Evolutionary conservation across 2,888 invertebrate species (phyloP), one percentile per base, ranked within the genome.

Genomic region (Bellardia pandia): DNA sequence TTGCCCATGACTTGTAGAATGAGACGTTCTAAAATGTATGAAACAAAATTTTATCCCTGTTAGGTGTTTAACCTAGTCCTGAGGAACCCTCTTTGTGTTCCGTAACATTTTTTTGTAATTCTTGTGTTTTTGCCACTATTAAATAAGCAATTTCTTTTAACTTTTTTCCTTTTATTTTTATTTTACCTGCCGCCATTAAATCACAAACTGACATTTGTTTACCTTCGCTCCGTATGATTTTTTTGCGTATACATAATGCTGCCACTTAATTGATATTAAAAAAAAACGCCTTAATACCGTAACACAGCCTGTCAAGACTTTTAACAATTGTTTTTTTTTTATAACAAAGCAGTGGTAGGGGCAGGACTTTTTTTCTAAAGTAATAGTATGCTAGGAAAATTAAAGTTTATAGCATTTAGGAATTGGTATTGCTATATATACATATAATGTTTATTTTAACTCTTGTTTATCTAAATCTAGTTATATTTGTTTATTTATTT

Each of bases 371-470:
- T 69, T 8, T 51, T 51, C 0, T 4, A n/a, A 51, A 51, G n/a
- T 5, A 51, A 51, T n/a, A n/a, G 3, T 5, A 11, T 7, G 11
- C 33, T 71, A 77, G 56, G 13, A 23, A 66, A 74, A 62, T 33
- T 60, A 58, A 48, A 48, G 13, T 62, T 83, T 69, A 30, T 60
- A 40, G 62, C 8, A 30, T 75, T 37, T 40, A 64, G 13, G n/a
- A 64, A 23, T 33, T 68, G 56, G 51, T 77, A 45, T 86, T 77
- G 42, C 45, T 69, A 82, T 78, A 62, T 75, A 82, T 86, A n/a
- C n/a, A n/a, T n/a, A 14, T 42, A 53, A 78, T 79, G 58, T 56
- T 69, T 69, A 82, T 64, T 64, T 75, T 56, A 86, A 75, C 77
- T 75, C 69, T 75, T 78, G 37, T 66, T 77, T 82, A 74, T 77